Base-by-base conservation (phyloP, 2,888 invertebrate genomes). In the Mythimna albipuncta region DNA sequence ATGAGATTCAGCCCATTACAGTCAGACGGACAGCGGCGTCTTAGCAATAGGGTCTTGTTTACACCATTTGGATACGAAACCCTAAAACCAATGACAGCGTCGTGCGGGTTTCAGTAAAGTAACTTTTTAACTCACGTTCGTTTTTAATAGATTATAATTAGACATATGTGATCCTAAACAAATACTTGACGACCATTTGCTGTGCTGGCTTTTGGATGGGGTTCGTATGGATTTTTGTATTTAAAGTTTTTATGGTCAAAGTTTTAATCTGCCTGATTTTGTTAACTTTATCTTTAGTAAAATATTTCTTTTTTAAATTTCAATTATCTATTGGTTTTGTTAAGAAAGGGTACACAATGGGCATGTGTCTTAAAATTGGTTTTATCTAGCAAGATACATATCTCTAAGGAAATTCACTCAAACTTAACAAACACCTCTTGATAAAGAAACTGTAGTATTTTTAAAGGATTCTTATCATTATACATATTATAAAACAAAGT, bases 121-220 rank as follows among this genome's bases (percentile, higher is more conserved):
- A 47, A 52, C 13, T 32, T 62, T 61, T 69, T 6, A 75, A 55
- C 11, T 52, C 19, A n/a, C 7, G 61, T 73, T 73, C 57, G 69
- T 79, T 68, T 52, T 47, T 64, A 21, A 10, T 57, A 57, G 69
- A 64, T 64, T 64, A 38, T 9, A 54, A 63, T 59, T 67, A 35
- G 75, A 65, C 58, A 65, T 50, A 41, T 41, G 21, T 41, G 13
- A 72, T 76, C 77, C 75, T 74, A 73, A 78, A 70, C 63, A 77
- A 84, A 84, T 77, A 84, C 11, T 72, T 58, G 38, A 55, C 47
- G 16, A 35, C 68, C 68, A 72, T 71, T 79, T 59, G 61, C 7
- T 11, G 26, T 26, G 26, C 26, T 26, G 26, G 26, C 26, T 26
- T 26, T 26, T 26, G 26, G 1, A 26, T 26, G 26, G 26, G 26